phyloP scores from a whole-genome alignment of 1,140 invertebrate genomes.

The Oreohelix idahoensis region DNA sequence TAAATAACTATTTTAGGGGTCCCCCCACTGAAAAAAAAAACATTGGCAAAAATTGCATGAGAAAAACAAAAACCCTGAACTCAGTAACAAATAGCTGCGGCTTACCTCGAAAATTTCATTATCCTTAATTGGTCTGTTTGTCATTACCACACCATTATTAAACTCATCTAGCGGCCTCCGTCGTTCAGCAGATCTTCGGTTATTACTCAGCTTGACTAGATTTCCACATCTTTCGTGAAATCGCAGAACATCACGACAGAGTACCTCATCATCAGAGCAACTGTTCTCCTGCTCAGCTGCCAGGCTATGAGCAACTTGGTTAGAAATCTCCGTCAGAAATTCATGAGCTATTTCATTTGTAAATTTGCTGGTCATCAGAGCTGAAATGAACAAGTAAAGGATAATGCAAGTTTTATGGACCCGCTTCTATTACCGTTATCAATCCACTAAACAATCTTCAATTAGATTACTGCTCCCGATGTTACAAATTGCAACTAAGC shows the following conservation, averaged over 20 bases:
- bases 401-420: no score
- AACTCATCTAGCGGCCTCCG: slow-evolving; percentile 79
- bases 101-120: slow-evolving; percentile 86
- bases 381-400: slow-evolving; percentile 6
- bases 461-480: no score
- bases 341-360: slow-evolving; percentile 64
- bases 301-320: slow-evolving; percentile 65
- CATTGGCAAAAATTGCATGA: no score
- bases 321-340: slow-evolving; percentile 65
- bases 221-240: slow-evolving; percentile 92
- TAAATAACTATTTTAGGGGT: no score
- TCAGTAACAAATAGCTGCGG: no score
- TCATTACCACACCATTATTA: slow-evolving; percentile 89
- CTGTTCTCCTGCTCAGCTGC: slow-evolving; percentile 53
- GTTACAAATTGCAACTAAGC: no score
- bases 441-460: no score
- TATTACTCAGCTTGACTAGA: slow-evolving; percentile 90
- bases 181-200: slow-evolving; percentile 85
- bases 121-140: slow-evolving; percentile 81
- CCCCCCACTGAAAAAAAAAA: no score
- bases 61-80: no score
- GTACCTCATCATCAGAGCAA: slow-evolving; percentile 35
- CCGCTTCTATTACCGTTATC: no score
- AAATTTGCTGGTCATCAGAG: slow-evolving; percentile 53
- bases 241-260: slow-evolving; percentile 74